A percentile compares a stretch with the other conserved stretches of the same genome.
Conservation (phyloP, 1,140 invertebrate species). For the Onthophagus taurus region DNA sequence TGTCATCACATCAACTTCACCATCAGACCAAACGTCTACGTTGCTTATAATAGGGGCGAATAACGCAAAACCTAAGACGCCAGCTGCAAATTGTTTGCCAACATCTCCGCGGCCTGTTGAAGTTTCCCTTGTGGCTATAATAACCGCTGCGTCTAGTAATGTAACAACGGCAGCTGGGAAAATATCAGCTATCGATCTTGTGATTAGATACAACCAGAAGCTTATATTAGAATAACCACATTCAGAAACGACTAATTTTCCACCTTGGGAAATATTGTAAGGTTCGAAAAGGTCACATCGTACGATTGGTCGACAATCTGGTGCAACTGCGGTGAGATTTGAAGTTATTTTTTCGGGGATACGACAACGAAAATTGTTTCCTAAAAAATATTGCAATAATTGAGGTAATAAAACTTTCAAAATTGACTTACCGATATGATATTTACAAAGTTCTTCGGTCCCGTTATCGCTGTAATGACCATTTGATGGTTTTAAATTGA, state of each 20-base stretch:
- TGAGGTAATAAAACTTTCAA: not conserved
- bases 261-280: conserved; percentile 50
- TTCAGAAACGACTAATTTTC: conserved; percentile 53
- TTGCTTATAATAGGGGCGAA: conserved; percentile 57
- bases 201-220: conserved; percentile 60
- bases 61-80: conserved; percentile 60
- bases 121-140: conserved; percentile 69
- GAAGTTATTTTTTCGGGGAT: conserved; percentile 41
- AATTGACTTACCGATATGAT: conserved; percentile 27
- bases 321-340: conserved; percentile 30
- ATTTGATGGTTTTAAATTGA: conserved; percentile 41
- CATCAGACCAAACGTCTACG: no score
- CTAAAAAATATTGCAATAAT: no score
- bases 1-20: conserved; percentile 24
- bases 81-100: conserved; percentile 68
- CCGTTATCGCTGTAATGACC: conserved; percentile 34
- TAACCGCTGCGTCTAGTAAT: conserved; percentile 62
- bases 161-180: conserved; percentile 62
- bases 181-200: conserved; percentile 65
- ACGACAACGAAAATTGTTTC: conserved; percentile 45
- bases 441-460: conserved; percentile 35
- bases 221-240: conserved; percentile 57
- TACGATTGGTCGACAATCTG: conserved; percentile 48
- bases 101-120: conserved; percentile 69
- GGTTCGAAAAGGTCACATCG: conserved; percentile 58